Base-by-base conservation (phyloP, 2,113 vertebrate species). In the Gopherus flavomarginatus region DNA sequence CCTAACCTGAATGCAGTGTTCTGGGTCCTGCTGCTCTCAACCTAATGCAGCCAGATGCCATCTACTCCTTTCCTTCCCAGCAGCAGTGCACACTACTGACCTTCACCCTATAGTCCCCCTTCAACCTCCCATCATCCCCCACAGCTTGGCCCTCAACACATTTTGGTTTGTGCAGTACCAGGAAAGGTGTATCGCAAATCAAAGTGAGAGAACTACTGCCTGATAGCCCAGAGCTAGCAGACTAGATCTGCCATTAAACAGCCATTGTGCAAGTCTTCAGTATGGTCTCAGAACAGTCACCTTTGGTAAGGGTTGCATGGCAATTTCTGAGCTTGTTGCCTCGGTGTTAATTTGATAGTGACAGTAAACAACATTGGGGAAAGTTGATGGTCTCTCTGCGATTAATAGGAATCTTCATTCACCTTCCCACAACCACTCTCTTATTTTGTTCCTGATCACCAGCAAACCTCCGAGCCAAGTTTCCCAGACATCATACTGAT, bases 401-500 rank as follows among this genome's bases (percentile, higher is more conserved):
- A 53, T 44, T 57, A 11, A 31, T 31, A 88, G 0, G 11, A 49
- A 9, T 62, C 0, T 42, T 56, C 75, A 89, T 77, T 86, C 2
- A 8, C 26, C 62, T n/a, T 47, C 3, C 85, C 85, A 87, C 54
- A 59, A 90, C 38, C 53, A 93, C 54, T 16, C 38, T 27, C 42
- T 89, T 79, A 13, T 29, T 85, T 35, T 94, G 44, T 87, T 92
- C 81, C 47, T 92, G 2, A 0, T 93, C 95, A 78, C 42, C 84
- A 99, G 99, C 99, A 99, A 99, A 99, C 99, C 27, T 99, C 99
- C 0, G 99, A 99, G 29, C 98, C 98, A 26, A 98, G 89, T 57
- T 99, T 99, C 86, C 99, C 99, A 7, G 99, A 99, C 62, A 99
- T 99, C 86, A 96, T 99, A 88, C 97, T 99, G 91, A 99, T 99